Conservation (phyloP, 2,797 vertebrate species). For the Mycteria americana region DNA sequence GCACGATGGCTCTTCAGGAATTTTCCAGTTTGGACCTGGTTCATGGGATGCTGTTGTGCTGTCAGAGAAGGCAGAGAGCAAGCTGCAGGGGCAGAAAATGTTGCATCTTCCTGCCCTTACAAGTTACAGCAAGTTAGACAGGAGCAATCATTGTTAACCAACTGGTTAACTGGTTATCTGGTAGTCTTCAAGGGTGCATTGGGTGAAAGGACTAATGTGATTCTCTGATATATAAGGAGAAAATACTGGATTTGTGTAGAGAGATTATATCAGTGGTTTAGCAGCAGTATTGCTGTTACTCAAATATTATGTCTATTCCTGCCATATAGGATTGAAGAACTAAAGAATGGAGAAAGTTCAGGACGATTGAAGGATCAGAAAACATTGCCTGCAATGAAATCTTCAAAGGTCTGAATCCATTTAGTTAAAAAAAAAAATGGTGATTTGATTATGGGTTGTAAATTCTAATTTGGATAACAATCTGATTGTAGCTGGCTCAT, state of each 20-base stretch:
- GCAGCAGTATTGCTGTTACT: background rate
- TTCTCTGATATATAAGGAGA: background rate
- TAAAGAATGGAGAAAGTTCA: background rate
- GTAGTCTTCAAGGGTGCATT: background rate
- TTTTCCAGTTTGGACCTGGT: background rate
- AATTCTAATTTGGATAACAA: conserved; percentile 30
- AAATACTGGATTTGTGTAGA: background rate
- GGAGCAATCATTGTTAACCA: background rate
- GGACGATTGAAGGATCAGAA: background rate
- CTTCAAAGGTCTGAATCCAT: background rate
- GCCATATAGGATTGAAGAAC: background rate
- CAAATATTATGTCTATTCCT: background rate
- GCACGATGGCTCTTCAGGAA: background rate
- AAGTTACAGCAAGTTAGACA: background rate
- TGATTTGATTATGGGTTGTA: background rate
- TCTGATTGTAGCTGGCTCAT: conserved; percentile 13
- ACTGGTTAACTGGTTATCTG: too few relatives aligned
- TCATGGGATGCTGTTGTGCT: background rate
- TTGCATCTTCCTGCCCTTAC: background rate
- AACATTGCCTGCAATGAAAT: background rate
- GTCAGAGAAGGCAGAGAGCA: background rate
- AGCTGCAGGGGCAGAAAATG: background rate
- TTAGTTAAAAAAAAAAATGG: background rate
- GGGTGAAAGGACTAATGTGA: background rate
- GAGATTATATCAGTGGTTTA: background rate